These are phyloP conservation scores for Cataglyphis livida DNA, from an alignment of 2,888 invertebrate species.

Conservation along the genomic window DNA sequence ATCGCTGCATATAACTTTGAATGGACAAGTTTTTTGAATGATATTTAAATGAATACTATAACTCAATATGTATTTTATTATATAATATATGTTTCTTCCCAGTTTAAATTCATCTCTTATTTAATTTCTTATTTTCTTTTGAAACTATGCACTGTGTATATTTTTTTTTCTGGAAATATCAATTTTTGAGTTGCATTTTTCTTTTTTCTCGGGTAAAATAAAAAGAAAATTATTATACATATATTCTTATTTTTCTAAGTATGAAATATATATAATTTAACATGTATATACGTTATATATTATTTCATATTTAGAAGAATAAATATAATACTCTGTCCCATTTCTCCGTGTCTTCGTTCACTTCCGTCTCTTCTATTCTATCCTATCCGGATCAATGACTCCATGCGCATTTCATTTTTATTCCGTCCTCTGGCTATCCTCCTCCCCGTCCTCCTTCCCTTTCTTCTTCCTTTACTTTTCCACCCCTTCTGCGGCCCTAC, in stretches of 20 bases:
- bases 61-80: background rate
- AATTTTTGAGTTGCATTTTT: background rate
- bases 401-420: slow-evolving; percentile 45
- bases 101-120: background rate
- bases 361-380: slow-evolving; percentile 20
- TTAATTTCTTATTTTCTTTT: background rate
- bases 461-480: background rate
- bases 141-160: background rate
- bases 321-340: background rate
- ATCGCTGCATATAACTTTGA: background rate
- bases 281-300: background rate
- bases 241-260: background rate
- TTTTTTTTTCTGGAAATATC: background rate
- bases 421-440: slow-evolving; percentile 36
- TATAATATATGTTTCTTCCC: background rate
- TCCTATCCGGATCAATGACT: slow-evolving; percentile 45
- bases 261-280: background rate
- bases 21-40: background rate
- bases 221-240: background rate
- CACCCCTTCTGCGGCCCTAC: slow-evolving; percentile 39
- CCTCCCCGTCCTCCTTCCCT: background rate
- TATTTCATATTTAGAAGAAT: background rate
- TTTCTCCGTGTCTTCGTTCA: slow-evolving; percentile 24
- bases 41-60: background rate
- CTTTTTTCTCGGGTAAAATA: background rate